Percentiles rank a stretch among this genome's conserved stretches.
These are phyloP conservation scores for Xestia rhomboidea DNA, from an alignment of 2,888 invertebrate genomes.

Conservation along the genomic window DNA sequence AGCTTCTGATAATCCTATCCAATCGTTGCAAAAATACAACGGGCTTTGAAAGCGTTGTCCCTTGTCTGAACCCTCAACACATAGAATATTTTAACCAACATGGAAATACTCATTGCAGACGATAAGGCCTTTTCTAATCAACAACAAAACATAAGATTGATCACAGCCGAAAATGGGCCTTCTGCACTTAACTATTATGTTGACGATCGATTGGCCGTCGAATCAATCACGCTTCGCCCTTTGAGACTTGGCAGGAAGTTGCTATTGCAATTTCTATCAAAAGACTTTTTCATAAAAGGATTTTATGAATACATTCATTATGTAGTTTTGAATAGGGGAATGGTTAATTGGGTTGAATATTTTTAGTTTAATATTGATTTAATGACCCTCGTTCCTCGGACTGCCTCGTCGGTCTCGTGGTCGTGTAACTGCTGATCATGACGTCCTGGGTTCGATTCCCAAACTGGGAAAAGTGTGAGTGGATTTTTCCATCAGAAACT, in stretches of 20 bases:
- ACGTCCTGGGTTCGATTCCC: too few relatives aligned
- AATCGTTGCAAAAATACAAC: neutral
- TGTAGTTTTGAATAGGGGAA: conserved; percentile 19
- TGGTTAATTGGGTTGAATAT: conserved; percentile 20
- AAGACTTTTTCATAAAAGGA: conserved; percentile 30
- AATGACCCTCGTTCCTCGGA: too few relatives aligned
- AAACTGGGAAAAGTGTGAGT: too few relatives aligned
- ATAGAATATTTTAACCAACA: neutral
- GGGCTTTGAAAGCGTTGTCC: neutral
- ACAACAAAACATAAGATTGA: conserved; percentile 34
- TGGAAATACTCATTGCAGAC: neutral
- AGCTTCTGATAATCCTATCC: neutral
- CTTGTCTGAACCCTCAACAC: neutral
- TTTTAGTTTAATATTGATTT: neutral
- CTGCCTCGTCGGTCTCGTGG: too few relatives aligned
- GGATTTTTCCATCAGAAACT: too few relatives aligned
- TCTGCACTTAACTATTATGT: conserved; percentile 17
- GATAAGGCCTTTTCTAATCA: neutral
- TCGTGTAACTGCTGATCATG: too few relatives aligned
- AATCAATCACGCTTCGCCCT: conserved; percentile 56
- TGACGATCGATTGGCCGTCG: conserved; percentile 30
- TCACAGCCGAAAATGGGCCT: conserved; percentile 14
- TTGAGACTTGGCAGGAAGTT: conserved; percentile 53
- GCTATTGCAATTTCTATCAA: conserved; percentile 57
- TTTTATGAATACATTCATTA: conserved; percentile 43